Evolutionary conservation across 2,113 vertebrate species (phyloP).

Genomic region (Leptocoma aspasia): DNA sequence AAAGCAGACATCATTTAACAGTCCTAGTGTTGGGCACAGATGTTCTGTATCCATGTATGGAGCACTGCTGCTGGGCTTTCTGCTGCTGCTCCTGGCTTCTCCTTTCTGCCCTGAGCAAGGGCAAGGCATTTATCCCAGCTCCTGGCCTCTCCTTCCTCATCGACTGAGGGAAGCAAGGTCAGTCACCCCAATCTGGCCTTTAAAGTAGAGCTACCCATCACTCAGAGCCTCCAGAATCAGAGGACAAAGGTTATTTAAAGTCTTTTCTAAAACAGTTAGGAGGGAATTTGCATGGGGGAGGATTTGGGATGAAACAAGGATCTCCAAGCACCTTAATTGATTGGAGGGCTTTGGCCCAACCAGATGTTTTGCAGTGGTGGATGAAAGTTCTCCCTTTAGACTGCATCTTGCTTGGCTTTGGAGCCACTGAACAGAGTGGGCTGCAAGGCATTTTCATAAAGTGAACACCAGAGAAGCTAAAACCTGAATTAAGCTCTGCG

Average conservation of each 20-base stretch:
- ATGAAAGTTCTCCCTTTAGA: neutral
- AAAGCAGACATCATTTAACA: neutral
- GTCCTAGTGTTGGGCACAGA: neutral
- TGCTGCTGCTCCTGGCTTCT: neutral
- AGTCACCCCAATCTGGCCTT: neutral
- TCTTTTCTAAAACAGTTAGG: neutral
- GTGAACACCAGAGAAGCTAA: neutral
- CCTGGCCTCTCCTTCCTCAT: neutral
- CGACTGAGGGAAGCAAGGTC: neutral
- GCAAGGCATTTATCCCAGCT: neutral
- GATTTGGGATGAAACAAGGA: neutral
- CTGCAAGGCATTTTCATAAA: neutral
- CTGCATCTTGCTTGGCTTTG: neutral
- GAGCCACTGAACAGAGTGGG: neutral
- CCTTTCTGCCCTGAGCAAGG: neutral
- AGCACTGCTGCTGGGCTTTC: neutral
- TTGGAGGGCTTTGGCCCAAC: neutral
- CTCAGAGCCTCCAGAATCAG: neutral
- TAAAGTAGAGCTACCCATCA: slow-evolving; percentile 8
- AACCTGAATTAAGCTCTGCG: neutral
- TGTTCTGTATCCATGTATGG: neutral
- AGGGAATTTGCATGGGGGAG: neutral
- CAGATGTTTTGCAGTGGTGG: neutral
- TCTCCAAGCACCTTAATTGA: neutral
- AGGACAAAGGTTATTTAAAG: neutral